Evolutionary conservation across 92 coral and sea anemone genomes (phyloP), one percentile per base, ranked within the genome.

Genomic region (Ricordea florida): DNA sequence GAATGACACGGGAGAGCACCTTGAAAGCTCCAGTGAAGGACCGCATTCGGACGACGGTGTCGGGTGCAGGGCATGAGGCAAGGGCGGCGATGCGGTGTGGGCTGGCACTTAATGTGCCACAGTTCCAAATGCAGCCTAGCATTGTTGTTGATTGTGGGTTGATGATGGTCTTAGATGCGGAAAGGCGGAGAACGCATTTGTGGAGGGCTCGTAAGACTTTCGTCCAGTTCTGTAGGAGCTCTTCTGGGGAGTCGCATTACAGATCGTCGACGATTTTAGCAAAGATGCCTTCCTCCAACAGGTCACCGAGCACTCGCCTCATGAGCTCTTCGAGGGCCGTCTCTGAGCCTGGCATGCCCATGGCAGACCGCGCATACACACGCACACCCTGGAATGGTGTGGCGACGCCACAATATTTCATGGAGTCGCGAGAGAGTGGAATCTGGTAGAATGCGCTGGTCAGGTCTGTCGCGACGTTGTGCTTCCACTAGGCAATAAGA

Each of bases 391-490:
- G 20, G 69, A 38, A 76, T 45, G 89, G 76, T 8, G 81, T 81
- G 16, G 61, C 80, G 34, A 81, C 87, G 3, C 81, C 81, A 20
- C 85, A 81, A 52, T 69, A 80, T 32, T 80, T 80, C 86, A 70
- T 80, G 34, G 79, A 74, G 7, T 83, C 78, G 21, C 35, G 44
- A 13, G 88, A 33, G 25, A 74, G 62, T 25, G 90, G 81, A 7
- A 85, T 70, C 58, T 77, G 80, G 76, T 85, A 85, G 62, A 85
- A 79, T 11, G 86, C 89, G 57, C 80, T 84, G n/a, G 80, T 83
- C 29, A 83, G 22, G 42, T 78, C 85, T 5, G 85, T 84, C 3
- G 62, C 72, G 33, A 69, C 33, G 65, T 77, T 71, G 76, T 77
- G 66, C 27, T 72, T 77, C 76, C 90, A 84, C 74, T 83, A 85